Evolutionary conservation across 2,113 vertebrate genomes (phyloP), one percentile per base, ranked within the genome.

Genomic region (Ia io): DNA sequence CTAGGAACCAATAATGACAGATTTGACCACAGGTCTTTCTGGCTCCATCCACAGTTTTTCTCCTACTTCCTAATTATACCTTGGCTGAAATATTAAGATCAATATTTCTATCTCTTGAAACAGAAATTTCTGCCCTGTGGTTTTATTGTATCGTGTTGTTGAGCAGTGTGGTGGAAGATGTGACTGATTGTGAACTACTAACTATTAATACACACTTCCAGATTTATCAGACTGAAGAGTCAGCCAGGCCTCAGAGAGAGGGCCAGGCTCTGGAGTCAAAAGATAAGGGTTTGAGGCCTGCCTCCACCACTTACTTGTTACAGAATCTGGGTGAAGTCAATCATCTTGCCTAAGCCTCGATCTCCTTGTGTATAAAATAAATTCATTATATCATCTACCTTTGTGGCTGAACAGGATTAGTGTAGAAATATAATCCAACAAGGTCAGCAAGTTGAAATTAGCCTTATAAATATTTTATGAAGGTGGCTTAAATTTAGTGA

Each of bases 21-120:
- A 61, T 61, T 69, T 92, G 53, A 30, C 22, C 44, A 74, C 6
- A 28, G 9, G 12, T 63, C 23, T 74, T 88, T 74, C 63, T 40
- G 37, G 61, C 23, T 12, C 32, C 42, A 16, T 35, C 10, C 32
- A 73, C 8, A 79, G 35, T 70, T 79, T 74, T 65, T 32, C 25
- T 47, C 35, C 32, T 30, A 49, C 25, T 69, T 91, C n/a, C 49
- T 85, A 74, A 95, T 65, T 67, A 93, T 12, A 4, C 25, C 32
- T 93, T 84, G 11, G 32, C 49, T 93, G 69, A 91, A 61, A 74
- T 56, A 69, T n/a, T 84, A 47, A 97, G 61, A 35, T 61, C 82
- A 35, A 4, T 28, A 90, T 74, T 51, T 61, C 14, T 74, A 59
- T 30, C 25, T 1, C 8, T 76, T 69, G 16, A 73, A 49, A 73